Conservation (phyloP, 2,888 invertebrate genomes). For the Ennomos erosarius region DNA sequence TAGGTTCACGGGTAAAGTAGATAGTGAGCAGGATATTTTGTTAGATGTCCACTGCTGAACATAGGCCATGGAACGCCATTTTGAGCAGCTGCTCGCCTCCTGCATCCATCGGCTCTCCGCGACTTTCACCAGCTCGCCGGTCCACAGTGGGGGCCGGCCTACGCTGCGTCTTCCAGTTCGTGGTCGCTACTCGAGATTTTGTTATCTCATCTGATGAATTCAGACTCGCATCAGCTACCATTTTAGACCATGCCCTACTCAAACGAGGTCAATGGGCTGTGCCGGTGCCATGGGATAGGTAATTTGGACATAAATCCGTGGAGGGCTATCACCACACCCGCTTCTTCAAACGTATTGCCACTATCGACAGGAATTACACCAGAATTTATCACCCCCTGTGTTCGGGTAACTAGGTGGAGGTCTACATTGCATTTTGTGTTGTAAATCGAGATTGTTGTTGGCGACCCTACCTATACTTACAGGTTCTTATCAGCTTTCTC, state of each 20-base stretch:
- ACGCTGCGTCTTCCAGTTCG: no score
- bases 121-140: no score
- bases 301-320: conserved; percentile 78
- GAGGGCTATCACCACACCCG: conserved; percentile 68
- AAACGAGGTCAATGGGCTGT: conserved; percentile 71
- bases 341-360: conserved; percentile 62
- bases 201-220: no score
- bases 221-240: conserved; percentile 13
- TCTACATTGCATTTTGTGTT: conserved; percentile 21
- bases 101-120: no score
- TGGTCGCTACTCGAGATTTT: no score
- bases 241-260: conserved; percentile 41
- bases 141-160: no score
- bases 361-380: conserved; percentile 59
- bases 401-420: conserved; percentile 42
- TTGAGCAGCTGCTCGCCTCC: no score
- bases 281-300: conserved; percentile 63
- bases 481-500: no score
- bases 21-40: no score
- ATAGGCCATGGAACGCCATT: no score
- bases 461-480: not conserved
- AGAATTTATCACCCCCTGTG: conserved; percentile 59
- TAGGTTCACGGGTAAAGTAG: no score
- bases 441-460: conserved; percentile 14
- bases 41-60: no score